phyloP scores from a whole-genome alignment of 2,888 invertebrate genomes.

The Ganaspis brasiliensis region DNA sequence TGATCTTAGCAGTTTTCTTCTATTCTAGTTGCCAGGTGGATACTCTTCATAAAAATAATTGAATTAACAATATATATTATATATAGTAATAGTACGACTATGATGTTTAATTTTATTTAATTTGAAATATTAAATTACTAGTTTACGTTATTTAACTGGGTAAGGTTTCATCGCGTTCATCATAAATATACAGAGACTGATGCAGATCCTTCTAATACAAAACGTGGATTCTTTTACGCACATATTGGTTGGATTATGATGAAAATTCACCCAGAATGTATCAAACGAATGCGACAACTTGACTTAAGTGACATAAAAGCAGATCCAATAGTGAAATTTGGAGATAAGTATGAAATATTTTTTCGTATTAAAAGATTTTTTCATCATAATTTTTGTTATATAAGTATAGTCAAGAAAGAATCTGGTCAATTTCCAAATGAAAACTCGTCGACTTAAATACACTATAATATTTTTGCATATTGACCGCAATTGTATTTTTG shows the following conservation, averaged over 20 bases:
- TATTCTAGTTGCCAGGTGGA: conserved; percentile 87
- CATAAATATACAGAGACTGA: conserved; percentile 87
- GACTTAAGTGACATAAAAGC: conserved; percentile 89
- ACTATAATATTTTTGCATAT: too few species aligned
- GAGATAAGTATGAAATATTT: conserved; percentile 84
- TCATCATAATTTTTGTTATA: too few species aligned
- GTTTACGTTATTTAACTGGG: conserved; percentile 88
- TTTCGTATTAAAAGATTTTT: too few species aligned
- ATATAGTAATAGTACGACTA: too few species aligned
- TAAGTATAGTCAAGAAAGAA: too few species aligned
- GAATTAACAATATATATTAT: conserved; percentile 43
- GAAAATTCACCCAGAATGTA: conserved; percentile 93
- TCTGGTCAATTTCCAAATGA: too few species aligned
- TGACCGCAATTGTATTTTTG: too few species aligned
- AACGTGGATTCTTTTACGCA: conserved; percentile 93
- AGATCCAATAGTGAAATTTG: conserved; percentile 90
- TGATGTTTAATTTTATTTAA: too few species aligned
- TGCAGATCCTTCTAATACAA: conserved; percentile 91
- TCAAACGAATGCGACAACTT: conserved; percentile 87
- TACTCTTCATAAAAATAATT: too few species aligned
- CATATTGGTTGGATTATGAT: conserved; percentile 96
- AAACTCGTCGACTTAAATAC: too few species aligned
- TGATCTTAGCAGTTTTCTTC: conserved; percentile 84
- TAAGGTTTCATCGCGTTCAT: conserved; percentile 88
- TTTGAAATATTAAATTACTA: too few species aligned